Percentiles rank a stretch among this genome's conserved stretches.
Evolutionary conservation across 2,888 invertebrate species (phyloP).

Genomic region (Poecilobothrus nobilitatus): DNA sequence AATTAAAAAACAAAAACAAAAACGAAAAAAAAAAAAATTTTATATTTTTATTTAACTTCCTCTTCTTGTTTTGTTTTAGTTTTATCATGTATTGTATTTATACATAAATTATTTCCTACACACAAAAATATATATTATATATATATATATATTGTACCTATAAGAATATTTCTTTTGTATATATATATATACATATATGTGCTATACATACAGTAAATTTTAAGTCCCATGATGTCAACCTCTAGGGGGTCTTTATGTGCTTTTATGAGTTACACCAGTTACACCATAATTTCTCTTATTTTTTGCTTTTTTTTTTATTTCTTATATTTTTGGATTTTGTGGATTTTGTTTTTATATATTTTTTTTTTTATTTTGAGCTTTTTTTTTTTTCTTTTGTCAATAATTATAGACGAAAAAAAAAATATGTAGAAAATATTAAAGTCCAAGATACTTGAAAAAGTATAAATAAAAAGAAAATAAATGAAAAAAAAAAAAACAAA

Average conservation of each 20-base stretch:
- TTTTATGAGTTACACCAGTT: slow-evolving; percentile 6
- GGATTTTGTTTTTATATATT: background rate
- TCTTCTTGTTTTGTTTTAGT: too few species aligned
- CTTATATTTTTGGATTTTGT: background rate
- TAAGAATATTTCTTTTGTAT: too few species aligned
- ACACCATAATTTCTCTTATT: background rate
- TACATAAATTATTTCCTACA: too few species aligned
- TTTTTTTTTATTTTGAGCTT: background rate
- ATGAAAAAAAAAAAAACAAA: too few species aligned
- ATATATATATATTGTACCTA: too few species aligned
- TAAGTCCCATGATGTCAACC: background rate
- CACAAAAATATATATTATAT: too few species aligned
- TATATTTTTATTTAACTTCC: too few species aligned
- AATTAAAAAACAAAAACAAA: too few species aligned
- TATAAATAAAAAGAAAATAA: too few species aligned
- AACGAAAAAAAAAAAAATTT: too few species aligned
- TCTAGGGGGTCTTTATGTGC: background rate
- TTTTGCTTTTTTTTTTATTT: background rate
- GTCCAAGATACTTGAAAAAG: background rate
- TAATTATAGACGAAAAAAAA: background rate
- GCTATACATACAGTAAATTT: background rate
- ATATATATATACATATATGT: too few species aligned
- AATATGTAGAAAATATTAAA: background rate
- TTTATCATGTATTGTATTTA: too few species aligned
- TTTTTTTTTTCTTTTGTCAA: background rate